These are phyloP conservation scores for Eonycteris spelaea DNA, from an alignment of 2,113 vertebrate species.

Conservation along the genomic window DNA sequence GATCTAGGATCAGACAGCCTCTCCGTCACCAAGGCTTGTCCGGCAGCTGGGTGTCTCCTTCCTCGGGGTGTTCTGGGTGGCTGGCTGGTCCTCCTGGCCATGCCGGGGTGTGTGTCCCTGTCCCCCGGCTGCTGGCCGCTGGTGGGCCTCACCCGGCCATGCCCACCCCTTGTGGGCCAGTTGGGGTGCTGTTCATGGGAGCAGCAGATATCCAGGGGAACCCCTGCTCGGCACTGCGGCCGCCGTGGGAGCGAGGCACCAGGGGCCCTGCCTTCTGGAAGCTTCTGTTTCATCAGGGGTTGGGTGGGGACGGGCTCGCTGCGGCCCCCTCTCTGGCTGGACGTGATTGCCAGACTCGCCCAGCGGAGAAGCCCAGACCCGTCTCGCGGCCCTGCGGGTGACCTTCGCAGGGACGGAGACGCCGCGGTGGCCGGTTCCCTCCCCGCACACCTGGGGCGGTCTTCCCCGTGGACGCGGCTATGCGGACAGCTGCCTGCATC, in stretches of 20 bases:
- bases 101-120: accelerated
- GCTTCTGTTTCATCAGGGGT: accelerated
- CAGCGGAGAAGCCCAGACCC: accelerated
- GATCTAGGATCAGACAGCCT: accelerated
- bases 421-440: not conserved
- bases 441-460: no score
- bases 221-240: accelerated
- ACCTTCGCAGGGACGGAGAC: no score
- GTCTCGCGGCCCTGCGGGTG: accelerated
- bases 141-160: not conserved
- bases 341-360: no score
- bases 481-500: not conserved
- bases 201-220: accelerated
- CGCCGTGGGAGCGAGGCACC: not conserved
- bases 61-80: not conserved
- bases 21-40: accelerated
- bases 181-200: accelerated
- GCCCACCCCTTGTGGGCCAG: not conserved
- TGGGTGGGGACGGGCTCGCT: accelerated
- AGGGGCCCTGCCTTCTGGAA: not conserved
- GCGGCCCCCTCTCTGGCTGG: no score
- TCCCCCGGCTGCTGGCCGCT: no score
- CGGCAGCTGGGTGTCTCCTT: accelerated
- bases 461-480: not conserved
- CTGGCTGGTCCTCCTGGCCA: not conserved